Base-by-base conservation (phyloP, 1,140 invertebrate species). In the Colletes latitarsis region DNA sequence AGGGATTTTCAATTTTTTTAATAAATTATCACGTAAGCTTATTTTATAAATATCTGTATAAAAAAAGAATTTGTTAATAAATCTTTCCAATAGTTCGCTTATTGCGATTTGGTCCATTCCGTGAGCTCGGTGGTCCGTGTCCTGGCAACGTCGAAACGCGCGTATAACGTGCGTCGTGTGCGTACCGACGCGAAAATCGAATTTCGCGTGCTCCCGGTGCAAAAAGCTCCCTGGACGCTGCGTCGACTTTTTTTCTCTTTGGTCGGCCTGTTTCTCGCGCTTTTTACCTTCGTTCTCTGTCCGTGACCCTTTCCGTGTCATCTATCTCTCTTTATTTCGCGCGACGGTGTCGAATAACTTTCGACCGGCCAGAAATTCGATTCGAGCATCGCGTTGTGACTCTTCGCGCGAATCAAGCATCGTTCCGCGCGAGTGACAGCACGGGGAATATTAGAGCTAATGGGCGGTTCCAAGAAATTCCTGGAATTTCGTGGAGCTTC, bases 121-220 rank as follows among this genome's bases (percentile, higher is more conserved):
- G 60, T 64, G 62, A 58, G 68, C 62, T 80, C 83, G 58, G 52
- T 77, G 76, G 85, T 78, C 71, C 82, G 30, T 30, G 30, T 30
- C 30, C 30, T 30, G 30, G 30, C 30, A 2, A 2, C 30, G 79
- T 85, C 30, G n/a, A 41, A 49, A 49, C 19, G 64, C n/a, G 57
- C 19, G 21, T 15, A 15, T 53, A 71, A 15, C 43, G 52, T 39
- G 21, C 64, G 68, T 62, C 53, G 62, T 58, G 41, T 63, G 83
- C 69, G 77, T 63, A 43, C 68, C 52, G 30, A 77, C 72, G 66
- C 67, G 78, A 77, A 85, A 85, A 85, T 85, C 84, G 83, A 85
- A 86, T 79, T 63, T 86, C 71, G 39, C 79, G 62, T 77, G 77
- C n/a, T 55, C 30, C 66, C 68, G 19, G 77, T 19, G 69, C 46